phyloP scores from a whole-genome alignment of 2,797 vertebrate genomes.

The Notoglanidium macrostoma region DNA sequence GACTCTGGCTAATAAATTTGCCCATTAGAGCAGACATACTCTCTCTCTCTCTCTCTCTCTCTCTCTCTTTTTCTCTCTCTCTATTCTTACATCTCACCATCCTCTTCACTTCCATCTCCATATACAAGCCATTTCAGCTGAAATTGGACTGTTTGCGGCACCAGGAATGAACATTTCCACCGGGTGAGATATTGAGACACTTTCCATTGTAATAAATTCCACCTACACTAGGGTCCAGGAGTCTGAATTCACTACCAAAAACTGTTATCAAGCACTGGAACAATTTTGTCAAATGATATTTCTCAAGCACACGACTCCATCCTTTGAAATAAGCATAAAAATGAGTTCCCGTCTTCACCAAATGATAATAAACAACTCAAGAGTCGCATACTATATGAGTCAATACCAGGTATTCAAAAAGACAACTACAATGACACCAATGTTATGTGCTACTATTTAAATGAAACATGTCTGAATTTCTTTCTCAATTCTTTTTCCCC shows the following conservation, averaged over 20 bases:
- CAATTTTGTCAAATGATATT: background rate
- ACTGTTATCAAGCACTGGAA: background rate
- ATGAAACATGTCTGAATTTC: background rate
- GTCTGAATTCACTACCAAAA: background rate
- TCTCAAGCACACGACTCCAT: constrained; percentile 8
- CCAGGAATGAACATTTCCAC: constrained; percentile 36
- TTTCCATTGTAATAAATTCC: constrained; percentile 49
- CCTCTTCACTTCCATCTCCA: constrained; percentile 42
- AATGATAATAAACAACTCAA: background rate
- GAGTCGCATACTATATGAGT: background rate
- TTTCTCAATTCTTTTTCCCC: background rate
- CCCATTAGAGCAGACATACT: constrained; percentile 53
- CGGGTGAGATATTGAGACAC: constrained; percentile 39
- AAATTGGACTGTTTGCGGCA: constrained; percentile 42
- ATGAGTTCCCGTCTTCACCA: background rate
- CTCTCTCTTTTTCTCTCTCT: background rate
- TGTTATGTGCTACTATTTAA: background rate
- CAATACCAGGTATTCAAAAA: background rate
- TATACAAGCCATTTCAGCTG: constrained; percentile 23
- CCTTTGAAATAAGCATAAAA: background rate
- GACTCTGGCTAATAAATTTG: constrained; percentile 68
- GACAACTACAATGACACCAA: background rate
- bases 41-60: background rate
- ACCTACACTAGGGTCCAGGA: background rate
- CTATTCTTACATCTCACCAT: no score